phyloP scores from a whole-genome alignment of 2,797 vertebrate genomes.

The Tinamus major region DNA sequence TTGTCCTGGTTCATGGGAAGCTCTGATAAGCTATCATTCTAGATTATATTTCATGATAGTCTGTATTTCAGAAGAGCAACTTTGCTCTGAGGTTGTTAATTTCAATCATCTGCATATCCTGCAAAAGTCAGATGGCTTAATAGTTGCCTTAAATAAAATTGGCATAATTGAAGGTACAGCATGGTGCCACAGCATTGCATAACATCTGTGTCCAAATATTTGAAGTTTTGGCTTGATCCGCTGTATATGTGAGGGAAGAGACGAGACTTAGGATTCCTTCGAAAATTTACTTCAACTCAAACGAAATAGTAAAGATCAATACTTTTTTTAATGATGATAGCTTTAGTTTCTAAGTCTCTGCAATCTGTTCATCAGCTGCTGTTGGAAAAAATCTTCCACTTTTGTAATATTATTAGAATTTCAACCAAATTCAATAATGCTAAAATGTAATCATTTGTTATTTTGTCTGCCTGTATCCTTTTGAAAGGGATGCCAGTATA shows the following conservation, averaged over 20 bases:
- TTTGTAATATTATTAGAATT: neutral
- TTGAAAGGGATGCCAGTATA: neutral
- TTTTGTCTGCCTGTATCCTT: neutral
- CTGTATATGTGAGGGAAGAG: rapidly evolving
- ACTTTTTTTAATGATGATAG: neutral
- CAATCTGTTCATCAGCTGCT: neutral
- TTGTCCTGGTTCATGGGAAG: neutral
- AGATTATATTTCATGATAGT: rapidly evolving
- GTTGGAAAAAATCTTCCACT: neutral
- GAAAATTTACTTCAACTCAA: neutral
- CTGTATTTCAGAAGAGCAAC: neutral
- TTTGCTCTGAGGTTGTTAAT: neutral
- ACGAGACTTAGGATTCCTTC: neutral
- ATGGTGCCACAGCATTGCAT: rapidly evolving
- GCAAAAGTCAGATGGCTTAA: neutral
- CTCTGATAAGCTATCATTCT: neutral
- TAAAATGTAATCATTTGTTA: neutral
- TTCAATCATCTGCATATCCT: neutral
- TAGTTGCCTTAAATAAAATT: neutral
- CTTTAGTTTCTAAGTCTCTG: neutral
- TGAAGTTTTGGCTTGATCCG: neutral
- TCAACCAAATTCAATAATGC: neutral
- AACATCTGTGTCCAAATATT: neutral
- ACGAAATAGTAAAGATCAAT: neutral
- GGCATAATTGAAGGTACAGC: neutral